Conservation (phyloP, 1,140 invertebrate genomes). For the Caerostris darwini region DNA sequence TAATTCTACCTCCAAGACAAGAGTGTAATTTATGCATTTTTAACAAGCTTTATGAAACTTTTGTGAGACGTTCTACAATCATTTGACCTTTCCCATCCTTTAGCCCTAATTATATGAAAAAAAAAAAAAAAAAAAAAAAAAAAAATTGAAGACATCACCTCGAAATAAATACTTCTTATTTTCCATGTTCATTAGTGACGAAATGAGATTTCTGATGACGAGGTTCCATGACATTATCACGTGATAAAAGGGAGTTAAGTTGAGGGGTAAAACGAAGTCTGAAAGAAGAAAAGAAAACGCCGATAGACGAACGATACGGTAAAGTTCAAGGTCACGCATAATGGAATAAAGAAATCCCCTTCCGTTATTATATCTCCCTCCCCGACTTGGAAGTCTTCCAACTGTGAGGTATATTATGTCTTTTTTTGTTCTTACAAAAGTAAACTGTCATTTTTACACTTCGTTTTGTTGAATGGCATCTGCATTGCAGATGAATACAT, state of each 20-base stretch:
- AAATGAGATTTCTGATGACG: background rate
- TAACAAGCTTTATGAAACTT: background rate
- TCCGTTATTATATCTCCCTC: background rate
- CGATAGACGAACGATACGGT: background rate
- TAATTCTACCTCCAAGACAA: background rate
- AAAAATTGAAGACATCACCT: background rate
- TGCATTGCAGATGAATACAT: background rate
- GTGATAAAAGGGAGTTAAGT: background rate
- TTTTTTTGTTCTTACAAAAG: background rate
- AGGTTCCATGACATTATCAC: background rate
- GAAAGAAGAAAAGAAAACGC: background rate
- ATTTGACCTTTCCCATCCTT: constrained; percentile 10
- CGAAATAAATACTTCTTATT: background rate
- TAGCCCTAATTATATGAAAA: background rate
- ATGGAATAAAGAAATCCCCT: background rate
- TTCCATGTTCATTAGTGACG: background rate
- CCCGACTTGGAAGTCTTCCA: background rate
- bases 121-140: too few species aligned
- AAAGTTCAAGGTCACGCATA: background rate
- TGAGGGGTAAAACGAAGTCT: background rate
- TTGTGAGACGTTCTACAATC: background rate
- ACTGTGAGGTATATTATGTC: background rate
- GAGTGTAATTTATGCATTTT: background rate
- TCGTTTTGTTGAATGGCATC: background rate
- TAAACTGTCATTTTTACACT: background rate